These are phyloP conservation scores for Volucella bombylans DNA, from an alignment of 2,888 invertebrate genomes.

Conservation along the genomic window DNA sequence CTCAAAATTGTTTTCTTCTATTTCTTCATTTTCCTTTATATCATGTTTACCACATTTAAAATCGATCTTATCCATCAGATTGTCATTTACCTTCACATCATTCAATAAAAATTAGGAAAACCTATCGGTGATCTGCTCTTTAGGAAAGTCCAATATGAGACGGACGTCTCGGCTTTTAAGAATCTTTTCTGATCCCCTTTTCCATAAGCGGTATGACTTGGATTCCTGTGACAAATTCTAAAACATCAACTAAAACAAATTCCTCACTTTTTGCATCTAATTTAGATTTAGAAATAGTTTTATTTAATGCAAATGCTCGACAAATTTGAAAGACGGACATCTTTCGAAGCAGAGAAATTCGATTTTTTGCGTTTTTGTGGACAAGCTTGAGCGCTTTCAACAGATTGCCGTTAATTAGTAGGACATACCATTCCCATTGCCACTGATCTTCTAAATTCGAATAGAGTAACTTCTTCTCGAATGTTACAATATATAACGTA, in stretches of 20 bases:
- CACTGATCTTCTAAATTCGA: no score
- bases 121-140: not conserved
- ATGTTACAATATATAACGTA: no score
- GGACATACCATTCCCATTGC: no score
- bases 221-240: not conserved
- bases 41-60: not conserved
- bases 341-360: no score
- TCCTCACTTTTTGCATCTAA: slow-evolving; percentile 4
- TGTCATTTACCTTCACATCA: not conserved
- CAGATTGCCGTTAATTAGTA: no score
- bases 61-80: not conserved
- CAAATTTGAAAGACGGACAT: no score
- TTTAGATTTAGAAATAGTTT: slow-evolving; percentile 1
- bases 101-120: not conserved
- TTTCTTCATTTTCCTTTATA: not conserved
- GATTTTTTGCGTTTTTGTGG: no score
- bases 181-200: not conserved
- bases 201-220: slow-evolving; percentile 1
- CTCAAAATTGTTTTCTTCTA: not conserved
- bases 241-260: not conserved
- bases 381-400: no score
- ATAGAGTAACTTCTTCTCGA: no score
- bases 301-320: no score
- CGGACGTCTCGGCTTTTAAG: not conserved
- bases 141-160: not conserved